Conservation (phyloP, 2,113 vertebrate species). For the Oreotragus oreotragus region DNA sequence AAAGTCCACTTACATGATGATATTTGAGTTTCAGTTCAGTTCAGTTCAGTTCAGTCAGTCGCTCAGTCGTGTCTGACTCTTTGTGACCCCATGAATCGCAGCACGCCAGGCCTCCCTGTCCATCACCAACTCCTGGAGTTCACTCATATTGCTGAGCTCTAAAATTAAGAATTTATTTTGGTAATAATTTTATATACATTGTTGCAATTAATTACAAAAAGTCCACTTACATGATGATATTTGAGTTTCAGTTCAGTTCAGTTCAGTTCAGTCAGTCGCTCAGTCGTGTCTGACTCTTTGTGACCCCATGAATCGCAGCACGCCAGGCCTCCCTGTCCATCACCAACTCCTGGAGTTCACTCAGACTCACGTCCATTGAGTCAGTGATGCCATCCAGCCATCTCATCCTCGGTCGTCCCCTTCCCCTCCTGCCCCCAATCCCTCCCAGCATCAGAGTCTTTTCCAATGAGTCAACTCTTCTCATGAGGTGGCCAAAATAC, state of each 20-base stretch:
- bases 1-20: background rate
- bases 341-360: background rate
- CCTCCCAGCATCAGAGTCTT: background rate
- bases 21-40: background rate
- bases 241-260: background rate
- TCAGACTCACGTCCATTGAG: background rate
- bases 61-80: no score
- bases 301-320: background rate
- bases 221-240: background rate
- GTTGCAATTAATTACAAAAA: background rate
- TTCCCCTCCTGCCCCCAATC: background rate
- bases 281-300: background rate
- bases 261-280: background rate
- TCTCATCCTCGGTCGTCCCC: background rate
- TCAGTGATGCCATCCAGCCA: accelerated
- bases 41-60: no score
- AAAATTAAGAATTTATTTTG: background rate
- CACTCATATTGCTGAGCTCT: background rate
- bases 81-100: no score
- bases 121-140: no score
- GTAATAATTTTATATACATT: background rate
- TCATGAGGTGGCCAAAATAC: background rate
- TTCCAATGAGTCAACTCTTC: background rate
- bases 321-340: background rate
- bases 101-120: no score